These are phyloP conservation scores for Apogon hyalosoma DNA, from an alignment of 2,797 vertebrate genomes.

Conservation along the genomic window DNA sequence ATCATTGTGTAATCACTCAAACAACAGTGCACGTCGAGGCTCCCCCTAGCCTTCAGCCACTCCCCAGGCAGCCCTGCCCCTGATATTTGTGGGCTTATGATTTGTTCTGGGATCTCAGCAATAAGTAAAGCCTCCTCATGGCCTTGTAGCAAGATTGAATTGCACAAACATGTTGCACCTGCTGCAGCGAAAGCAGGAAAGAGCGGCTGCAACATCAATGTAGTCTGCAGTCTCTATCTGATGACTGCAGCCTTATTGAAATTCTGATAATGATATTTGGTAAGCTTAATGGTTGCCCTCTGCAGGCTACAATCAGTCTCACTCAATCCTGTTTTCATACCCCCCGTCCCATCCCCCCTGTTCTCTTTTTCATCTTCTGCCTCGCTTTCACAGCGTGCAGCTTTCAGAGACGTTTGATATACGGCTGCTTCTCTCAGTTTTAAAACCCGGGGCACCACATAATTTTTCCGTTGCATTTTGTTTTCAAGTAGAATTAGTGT, in stretches of 20 bases:
- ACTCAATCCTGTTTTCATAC: constrained; percentile 61
- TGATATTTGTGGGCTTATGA: constrained; percentile 68
- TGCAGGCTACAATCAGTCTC: constrained; percentile 74
- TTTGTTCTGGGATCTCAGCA: constrained; percentile 76
- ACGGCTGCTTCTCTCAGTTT: constrained; percentile 38
- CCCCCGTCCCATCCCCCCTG: constrained; percentile 8
- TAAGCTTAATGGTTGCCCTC: constrained; percentile 73
- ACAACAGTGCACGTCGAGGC: constrained; percentile 64
- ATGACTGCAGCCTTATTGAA: constrained; percentile 76
- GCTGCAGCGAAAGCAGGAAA: constrained; percentile 49
- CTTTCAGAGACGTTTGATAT: constrained; percentile 60
- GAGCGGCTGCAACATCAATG: constrained; percentile 29
- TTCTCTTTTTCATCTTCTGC: constrained; percentile 59
- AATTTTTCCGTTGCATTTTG: constrained; percentile 52
- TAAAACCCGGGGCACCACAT: constrained; percentile 35
- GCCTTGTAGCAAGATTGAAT: constrained; percentile 76
- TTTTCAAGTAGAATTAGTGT: constrained; percentile 60
- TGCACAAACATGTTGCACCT: constrained; percentile 75
- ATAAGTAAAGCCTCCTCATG: constrained; percentile 75
- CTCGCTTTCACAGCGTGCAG: constrained; percentile 54
- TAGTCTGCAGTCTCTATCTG: constrained; percentile 62
- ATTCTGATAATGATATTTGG: constrained; percentile 78
- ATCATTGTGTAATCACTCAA: constrained; percentile 78
- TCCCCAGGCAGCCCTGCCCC: constrained; percentile 56
- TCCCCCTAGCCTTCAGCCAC: constrained; percentile 49